Evolutionary conservation across 2,888 invertebrate species (phyloP).

Genomic region (Biston betularia): DNA sequence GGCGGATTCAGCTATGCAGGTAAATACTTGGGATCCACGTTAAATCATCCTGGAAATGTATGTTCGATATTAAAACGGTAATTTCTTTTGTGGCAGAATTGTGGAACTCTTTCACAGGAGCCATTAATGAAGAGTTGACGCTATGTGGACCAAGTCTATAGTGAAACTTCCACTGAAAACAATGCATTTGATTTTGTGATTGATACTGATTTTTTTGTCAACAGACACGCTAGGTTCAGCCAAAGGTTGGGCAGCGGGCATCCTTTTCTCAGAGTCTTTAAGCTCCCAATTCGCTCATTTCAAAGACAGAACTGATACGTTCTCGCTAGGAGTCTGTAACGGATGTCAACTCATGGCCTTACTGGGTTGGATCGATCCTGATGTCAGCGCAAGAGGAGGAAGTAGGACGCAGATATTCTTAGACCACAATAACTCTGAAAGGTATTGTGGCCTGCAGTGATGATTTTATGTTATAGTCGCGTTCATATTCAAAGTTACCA

Average conservation of each 20-base stretch:
- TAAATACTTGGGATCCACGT: constrained; percentile 54
- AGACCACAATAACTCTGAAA: constrained; percentile 94
- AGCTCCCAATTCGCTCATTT: constrained; percentile 92
- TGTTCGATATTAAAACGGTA: no score
- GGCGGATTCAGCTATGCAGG: constrained; percentile 99
- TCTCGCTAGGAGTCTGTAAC: constrained; percentile 99
- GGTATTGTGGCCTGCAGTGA: constrained; percentile 77
- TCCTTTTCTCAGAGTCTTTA: constrained; percentile 92
- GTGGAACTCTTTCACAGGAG: no score
- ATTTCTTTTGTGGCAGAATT: no score
- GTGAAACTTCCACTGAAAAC: no score
- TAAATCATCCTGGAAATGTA: no score
- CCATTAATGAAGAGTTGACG: no score
- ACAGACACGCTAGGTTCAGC: constrained; percentile 97
- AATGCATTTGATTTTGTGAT: no score
- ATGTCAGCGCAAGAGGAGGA: constrained; percentile 54
- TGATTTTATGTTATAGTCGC: neutral
- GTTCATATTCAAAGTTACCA: no score
- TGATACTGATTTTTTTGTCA: constrained; percentile 17
- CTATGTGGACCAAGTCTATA: no score
- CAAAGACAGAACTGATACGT: constrained; percentile 91
- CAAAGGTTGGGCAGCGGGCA: constrained; percentile 98
- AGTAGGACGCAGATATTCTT: constrained; percentile 88
- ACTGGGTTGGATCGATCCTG: constrained; percentile 94
- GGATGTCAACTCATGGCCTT: constrained; percentile 98